A percentile compares a stretch with the other conserved stretches of the same genome.
phyloP scores from a whole-genome alignment of 2,797 vertebrate genomes.

The Schizopygopsis malacanthus region DNA sequence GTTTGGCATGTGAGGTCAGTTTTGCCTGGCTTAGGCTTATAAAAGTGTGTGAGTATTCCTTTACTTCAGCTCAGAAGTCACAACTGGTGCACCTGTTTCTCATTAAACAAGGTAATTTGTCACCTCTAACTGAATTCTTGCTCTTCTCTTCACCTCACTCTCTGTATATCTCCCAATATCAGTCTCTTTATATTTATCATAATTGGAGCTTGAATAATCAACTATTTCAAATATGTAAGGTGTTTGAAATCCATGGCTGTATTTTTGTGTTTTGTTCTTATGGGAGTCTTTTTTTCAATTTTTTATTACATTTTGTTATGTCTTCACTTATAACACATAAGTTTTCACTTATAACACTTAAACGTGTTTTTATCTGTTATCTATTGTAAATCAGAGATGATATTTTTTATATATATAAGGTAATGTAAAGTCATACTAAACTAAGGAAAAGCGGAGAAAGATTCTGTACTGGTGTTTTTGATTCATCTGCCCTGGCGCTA shows the following conservation, averaged over 20 bases:
- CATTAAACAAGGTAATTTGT: slow-evolving; percentile 73
- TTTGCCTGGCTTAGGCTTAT: slow-evolving; percentile 62
- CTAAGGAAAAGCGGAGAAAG: no score
- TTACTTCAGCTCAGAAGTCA: slow-evolving; percentile 25
- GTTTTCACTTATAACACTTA: background rate
- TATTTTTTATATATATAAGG: background rate
- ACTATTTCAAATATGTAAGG: background rate
- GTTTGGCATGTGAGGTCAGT: slow-evolving; percentile 74
- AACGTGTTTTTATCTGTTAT: background rate
- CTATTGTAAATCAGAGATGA: background rate
- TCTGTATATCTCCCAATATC: slow-evolving; percentile 12
- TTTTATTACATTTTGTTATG: no score
- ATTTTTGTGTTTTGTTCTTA: background rate
- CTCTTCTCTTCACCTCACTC: slow-evolving; percentile 11
- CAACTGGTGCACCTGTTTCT: slow-evolving; percentile 70
- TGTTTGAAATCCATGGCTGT: background rate
- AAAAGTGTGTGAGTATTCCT: background rate
- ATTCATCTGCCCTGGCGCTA: slow-evolving; percentile 4
- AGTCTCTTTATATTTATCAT: slow-evolving; percentile 22
- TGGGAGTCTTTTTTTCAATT: background rate
- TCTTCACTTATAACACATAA: no score
- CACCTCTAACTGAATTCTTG: slow-evolving; percentile 68
- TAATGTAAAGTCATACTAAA: background rate
- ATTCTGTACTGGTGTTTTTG: background rate
- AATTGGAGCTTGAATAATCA: background rate